phyloP scores from a whole-genome alignment of 2,888 invertebrate species.

The Spilosoma lubricipeda region DNA sequence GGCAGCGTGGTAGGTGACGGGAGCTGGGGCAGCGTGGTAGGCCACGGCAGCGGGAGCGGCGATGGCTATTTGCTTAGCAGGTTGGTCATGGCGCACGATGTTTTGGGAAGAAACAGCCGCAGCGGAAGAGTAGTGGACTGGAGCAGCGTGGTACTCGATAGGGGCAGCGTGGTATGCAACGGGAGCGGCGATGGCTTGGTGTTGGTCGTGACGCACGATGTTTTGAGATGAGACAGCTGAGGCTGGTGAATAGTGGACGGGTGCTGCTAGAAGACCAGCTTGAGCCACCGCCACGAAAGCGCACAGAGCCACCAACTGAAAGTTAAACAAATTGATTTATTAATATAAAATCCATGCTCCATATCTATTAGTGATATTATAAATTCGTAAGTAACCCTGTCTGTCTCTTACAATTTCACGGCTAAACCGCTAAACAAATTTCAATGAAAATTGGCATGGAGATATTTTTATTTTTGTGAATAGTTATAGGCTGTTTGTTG shows the following conservation, averaged over 20 bases:
- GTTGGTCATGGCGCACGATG: neutral
- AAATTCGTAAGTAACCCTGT: no score
- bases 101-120: neutral
- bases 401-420: no score
- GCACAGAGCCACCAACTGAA: slow-evolving; percentile 53
- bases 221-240: slow-evolving; percentile 64
- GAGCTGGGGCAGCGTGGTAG: slow-evolving; percentile 12
- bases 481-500: no score
- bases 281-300: slow-evolving; percentile 58
- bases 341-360: neutral
- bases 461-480: no score
- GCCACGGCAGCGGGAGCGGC: neutral
- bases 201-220: slow-evolving; percentile 56
- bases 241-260: slow-evolving; percentile 59
- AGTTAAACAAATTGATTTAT: neutral
- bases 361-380: no score
- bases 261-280: slow-evolving; percentile 60
- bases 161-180: slow-evolving; percentile 45
- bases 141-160: slow-evolving; percentile 34
- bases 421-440: no score
- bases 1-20: slow-evolving; percentile 38
- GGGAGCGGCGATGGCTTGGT: slow-evolving; percentile 51
- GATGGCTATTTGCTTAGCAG: neutral
- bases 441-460: no score
- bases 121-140: neutral